These are phyloP conservation scores for Crotalus tigris DNA, from an alignment of 2,113 vertebrate genomes.

Conservation along the genomic window DNA sequence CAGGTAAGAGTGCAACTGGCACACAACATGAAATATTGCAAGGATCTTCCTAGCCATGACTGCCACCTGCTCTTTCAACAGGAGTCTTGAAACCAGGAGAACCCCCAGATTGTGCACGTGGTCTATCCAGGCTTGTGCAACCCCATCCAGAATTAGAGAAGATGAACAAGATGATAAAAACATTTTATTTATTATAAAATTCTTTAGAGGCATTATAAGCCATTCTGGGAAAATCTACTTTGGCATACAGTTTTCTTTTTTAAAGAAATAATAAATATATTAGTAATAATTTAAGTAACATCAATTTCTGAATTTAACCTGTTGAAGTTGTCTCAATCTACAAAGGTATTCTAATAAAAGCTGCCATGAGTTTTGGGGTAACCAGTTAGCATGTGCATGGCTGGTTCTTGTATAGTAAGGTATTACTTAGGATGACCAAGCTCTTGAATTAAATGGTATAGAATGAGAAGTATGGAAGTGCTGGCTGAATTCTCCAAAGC, in stretches of 20 bases:
- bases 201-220: neutral
- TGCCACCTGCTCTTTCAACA: neutral
- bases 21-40: neutral
- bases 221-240: neutral
- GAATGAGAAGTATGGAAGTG: neutral
- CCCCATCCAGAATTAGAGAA: no score
- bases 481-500: neutral
- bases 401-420: neutral
- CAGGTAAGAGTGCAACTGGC: neutral
- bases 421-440: no score
- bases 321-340: neutral
- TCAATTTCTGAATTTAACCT: no score
- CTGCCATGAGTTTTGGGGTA: neutral
- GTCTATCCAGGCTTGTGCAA: no score
- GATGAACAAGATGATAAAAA: no score
- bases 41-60: neutral
- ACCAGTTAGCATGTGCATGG: neutral
- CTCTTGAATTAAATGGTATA: no score
- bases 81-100: neutral
- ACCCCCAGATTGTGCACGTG: neutral
- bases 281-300: no score
- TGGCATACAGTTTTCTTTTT: neutral
- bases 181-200: neutral
- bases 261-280: no score
- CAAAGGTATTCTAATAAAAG: neutral